Evolutionary conservation across 2,888 invertebrate species (phyloP), one percentile per base, ranked within the genome.

Genomic region (Iselma pallidipennis): DNA sequence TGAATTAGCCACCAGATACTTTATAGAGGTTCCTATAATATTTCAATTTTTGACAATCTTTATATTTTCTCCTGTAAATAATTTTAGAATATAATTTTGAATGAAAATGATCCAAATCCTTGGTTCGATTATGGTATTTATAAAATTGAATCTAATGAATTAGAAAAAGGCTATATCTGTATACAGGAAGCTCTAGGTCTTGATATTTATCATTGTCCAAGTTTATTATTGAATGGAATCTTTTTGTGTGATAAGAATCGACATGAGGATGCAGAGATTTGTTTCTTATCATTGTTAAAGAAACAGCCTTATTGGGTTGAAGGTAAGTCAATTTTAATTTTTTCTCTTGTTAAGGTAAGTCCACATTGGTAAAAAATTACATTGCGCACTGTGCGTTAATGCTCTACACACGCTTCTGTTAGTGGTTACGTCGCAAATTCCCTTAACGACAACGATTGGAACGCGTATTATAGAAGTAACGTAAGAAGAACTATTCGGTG

Each of bases 101-200:
- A 77, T 61, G 68, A 74, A 56, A 58, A 66, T 9, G 69, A 74
- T 60, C 66, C 79, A 4, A 70, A 77, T 59, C 68, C 57, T 52
- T 82, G 81, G 81, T 80, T 80, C 57, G 75, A 81, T 64, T 81
- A 78, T 56, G 81, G 80, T 0, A 59, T 82, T 49, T 81, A 69
- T 66, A 71, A 78, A 37, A 59, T 80, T 51, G 74, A 77, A 62
- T 61, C 68, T 3, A 66, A 69, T 4, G 66, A 78, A 26, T 33
- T 57, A 3, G 78, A 78, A 49, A 75, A 74, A 42, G 80, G 80
- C 2, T 72, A 76, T 49, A 77, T 79, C 68, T 80, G 79, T 67
- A 61, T 78, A 10, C 71, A 73, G 57, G 76, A 80, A 73, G 76
- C 78, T n/a, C 66, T 82, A 48, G 62, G 71, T 1, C 61, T 68